Conservation (phyloP, 2,797 vertebrate genomes). For the Danio albolineatus region DNA sequence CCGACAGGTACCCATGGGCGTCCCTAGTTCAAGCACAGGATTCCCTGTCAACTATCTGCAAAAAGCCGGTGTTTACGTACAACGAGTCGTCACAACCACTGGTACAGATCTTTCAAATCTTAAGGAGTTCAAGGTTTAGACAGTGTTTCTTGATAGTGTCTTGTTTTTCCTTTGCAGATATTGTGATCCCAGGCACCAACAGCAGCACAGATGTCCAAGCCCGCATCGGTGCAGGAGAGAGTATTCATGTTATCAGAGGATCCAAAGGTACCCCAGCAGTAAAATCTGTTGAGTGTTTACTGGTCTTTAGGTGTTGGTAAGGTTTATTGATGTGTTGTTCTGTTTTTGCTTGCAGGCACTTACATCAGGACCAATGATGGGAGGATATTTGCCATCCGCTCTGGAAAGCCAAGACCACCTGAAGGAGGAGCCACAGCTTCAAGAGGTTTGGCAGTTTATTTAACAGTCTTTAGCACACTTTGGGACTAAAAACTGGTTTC, state of each 20-base stretch:
- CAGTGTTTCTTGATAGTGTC: not conserved
- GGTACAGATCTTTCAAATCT: slow-evolving; percentile 73
- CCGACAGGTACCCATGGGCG: slow-evolving; percentile 86
- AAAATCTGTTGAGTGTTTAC: not conserved
- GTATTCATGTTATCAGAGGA: slow-evolving; percentile 96
- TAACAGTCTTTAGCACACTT: not conserved
- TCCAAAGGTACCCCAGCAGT: slow-evolving; percentile 88
- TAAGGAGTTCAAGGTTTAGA: not conserved
- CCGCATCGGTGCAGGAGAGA: slow-evolving; percentile 94
- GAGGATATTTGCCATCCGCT: slow-evolving; percentile 95
- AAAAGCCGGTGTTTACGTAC: slow-evolving; percentile 94
- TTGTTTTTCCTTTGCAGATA: slow-evolving; percentile 79
- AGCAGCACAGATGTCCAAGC: slow-evolving; percentile 95
- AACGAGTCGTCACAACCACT: slow-evolving; percentile 97
- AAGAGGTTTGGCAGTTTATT: slow-evolving; percentile 75
- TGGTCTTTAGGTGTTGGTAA: not conserved
- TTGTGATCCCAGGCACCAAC: slow-evolving; percentile 96
- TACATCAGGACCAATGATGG: slow-evolving; percentile 97
- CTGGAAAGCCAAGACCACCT: slow-evolving; percentile 87
- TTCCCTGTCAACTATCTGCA: slow-evolving; percentile 97
- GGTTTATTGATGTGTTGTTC: not conserved
- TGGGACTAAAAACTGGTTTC: not conserved
- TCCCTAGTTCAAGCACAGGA: slow-evolving; percentile 84
- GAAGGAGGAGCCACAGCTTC: slow-evolving; percentile 79
- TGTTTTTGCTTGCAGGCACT: slow-evolving; percentile 81